Base-by-base conservation (phyloP, 2,888 invertebrate species). In the Drosophila neotestacea region DNA sequence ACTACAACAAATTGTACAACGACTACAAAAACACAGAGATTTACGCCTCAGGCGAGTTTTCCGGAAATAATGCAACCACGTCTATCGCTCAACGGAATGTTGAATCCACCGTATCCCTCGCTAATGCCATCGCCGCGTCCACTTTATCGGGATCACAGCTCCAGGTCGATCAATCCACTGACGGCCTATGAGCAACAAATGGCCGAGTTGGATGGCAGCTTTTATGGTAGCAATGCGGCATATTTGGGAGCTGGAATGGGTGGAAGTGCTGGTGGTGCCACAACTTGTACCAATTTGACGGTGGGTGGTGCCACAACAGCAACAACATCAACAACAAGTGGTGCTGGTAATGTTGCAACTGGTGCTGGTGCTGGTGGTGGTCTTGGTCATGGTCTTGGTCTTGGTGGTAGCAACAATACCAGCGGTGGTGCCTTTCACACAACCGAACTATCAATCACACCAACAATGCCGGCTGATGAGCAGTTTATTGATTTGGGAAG, bases 401-500 rank as follows among this genome's bases (percentile, higher is more conserved):
- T 16, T 30, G 41, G 48, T 46, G 54, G 32, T 56, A 50, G 30
- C 55, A 56, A 58, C 50, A 47, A 27, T 16, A 44, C 4, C 44
- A 27, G 61, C 51, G 79, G 73, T 74, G 77, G 83, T 52, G 86
- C 82, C 50, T 91, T 91, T 76, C 91, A 91, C 60, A 92, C 92
- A 58, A 92, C 92, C 46, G 92, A 92, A 85, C 81, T 92, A 41
- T 92, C 92, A 65, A 91, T 92, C 47, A 91, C 92, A 78, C 92
- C 92, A 65, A 90, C 91, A 63, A 85, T 91, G 76, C 75, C 87
- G 71, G 88, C 89, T 72, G 92, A 92, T 81, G 92, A 92, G 72
- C 92, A 91, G 72, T 91, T 85, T 38, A 91, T 92, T 77, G 91
- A 92, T 85, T 87, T 92, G 90, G 92, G 92, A 77, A 92, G 92